These are phyloP conservation scores for Alouatta palliata DNA, from an alignment of 2,113 vertebrate genomes.

Conservation along the genomic window DNA sequence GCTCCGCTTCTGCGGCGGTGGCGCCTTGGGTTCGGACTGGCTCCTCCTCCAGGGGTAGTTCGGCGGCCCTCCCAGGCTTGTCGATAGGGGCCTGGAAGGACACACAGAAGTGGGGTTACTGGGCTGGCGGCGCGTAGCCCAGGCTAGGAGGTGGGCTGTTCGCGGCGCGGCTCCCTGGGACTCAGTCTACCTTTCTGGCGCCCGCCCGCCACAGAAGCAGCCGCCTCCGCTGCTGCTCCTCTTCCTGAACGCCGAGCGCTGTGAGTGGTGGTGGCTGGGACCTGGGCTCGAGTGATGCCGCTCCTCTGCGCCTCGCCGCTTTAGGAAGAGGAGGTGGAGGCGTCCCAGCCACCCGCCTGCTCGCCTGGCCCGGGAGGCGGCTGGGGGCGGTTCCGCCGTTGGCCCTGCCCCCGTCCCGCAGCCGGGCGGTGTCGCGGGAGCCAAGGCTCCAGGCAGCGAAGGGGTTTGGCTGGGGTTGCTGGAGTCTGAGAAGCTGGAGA, in stretches of 20 bases:
- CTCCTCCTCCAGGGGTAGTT: constrained; percentile 70
- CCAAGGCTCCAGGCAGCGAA: not conserved
- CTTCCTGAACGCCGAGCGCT: not conserved
- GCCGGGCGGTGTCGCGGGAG: constrained; percentile 41
- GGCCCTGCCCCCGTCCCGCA: constrained; percentile 73
- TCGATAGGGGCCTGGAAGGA: constrained; percentile 76
- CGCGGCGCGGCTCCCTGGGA: constrained; percentile 16
- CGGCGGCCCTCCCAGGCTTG: constrained; percentile 72
- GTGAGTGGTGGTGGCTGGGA: constrained; percentile 46
- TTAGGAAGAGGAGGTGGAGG: constrained; percentile 79
- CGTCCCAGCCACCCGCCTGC: constrained; percentile 67
- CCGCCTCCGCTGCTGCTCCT: constrained; percentile 29
- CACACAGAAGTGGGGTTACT: constrained; percentile 70
- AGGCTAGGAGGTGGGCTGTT: constrained; percentile 9
- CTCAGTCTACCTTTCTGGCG: constrained; percentile 75
- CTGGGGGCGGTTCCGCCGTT: constrained; percentile 64
- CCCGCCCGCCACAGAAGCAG: constrained; percentile 36
- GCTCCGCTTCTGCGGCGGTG: constrained; percentile 63
- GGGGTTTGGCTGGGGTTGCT: not conserved
- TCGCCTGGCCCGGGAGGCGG: constrained; percentile 58
- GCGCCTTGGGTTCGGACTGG: constrained; percentile 68
- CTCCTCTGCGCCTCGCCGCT: constrained; percentile 68
- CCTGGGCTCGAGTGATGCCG: constrained; percentile 75
- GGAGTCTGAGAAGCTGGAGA: not conserved
- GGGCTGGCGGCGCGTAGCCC: not conserved